Evolutionary conservation across 2,888 invertebrate genomes (phyloP), one percentile per base, ranked within the genome.

Genomic region (Andrena trimmerana): DNA sequence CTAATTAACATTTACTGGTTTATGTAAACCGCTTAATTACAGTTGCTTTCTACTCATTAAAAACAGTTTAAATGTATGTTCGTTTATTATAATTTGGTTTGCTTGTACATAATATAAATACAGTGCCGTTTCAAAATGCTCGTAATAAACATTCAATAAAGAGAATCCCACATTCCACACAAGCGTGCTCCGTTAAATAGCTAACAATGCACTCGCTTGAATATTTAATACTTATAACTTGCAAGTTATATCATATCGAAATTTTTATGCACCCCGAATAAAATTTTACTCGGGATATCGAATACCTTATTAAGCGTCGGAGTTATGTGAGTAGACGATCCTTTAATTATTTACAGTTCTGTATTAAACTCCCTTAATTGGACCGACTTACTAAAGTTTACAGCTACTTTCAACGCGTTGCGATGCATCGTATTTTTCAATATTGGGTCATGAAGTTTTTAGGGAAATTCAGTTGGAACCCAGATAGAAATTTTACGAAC

Each of bases 361-460:
- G 10, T 24, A 20, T 57, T 8, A 57, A 57, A 57, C 10, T 24
- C 20, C 24, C n/a, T 69, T 16, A 6, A 36, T 57, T n/a, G 2
- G 4, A 10, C 2, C 2, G 10, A 63, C 1, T 63, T 36, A 10
- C 3, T 16, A 27, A 3, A 69, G 27, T 10, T 69, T 27, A 8
- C 10, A 4, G 5, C 2, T 29, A 13, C n/a, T 42, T 69, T 24
- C 7, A 27, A n/a, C 27, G 7, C 24, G 24, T 60, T 7, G 60
- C 29, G 31, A 10, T 27, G 29, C 6, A 29, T 4, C 42, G 6
- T 16, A 20, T 31, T 16, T 62, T 6, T 16, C 24, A 31, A 24
- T 50, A 71, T 62, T 33, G 13, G 24, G 31, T 42, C 24, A 71
- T 62, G 20, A 24, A 24, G 42, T 59, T 36, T 69, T 20, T 3